Conservation (phyloP, 2,888 invertebrate species). For the Brenthis ino region DNA sequence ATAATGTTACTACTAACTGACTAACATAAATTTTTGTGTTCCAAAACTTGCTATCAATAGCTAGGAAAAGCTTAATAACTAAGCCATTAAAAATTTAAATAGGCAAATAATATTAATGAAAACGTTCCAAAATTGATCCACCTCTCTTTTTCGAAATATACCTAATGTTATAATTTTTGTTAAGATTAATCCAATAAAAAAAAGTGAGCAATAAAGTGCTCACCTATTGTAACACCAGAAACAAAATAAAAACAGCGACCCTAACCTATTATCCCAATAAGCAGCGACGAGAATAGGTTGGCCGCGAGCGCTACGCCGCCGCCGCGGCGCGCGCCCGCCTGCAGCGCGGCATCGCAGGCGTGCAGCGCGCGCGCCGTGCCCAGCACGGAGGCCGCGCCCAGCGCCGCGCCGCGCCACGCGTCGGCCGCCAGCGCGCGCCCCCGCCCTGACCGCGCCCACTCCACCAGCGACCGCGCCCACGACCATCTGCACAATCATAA, state of each 20-base stretch:
- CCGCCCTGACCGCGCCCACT: conserved; percentile 69
- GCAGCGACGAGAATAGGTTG: conserved; percentile 72
- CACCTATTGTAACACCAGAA: too few species aligned
- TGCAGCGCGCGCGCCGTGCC: conserved; percentile 76
- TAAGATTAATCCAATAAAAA: too few species aligned
- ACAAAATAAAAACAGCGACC: conserved; percentile 6
- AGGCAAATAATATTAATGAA: too few species aligned
- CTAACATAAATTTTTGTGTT: too few species aligned
- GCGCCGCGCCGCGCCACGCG: conserved; percentile 68
- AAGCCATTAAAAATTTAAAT: too few species aligned
- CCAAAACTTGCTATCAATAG: too few species aligned
- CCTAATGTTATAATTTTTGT: too few species aligned
- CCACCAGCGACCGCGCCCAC: conserved; percentile 65
- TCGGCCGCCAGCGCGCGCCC: conserved; percentile 72
- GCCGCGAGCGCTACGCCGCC: conserved; percentile 70
- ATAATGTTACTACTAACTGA: too few species aligned
- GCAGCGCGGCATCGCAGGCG: conserved; percentile 74
- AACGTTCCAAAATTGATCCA: too few species aligned
- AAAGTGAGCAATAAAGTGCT: too few species aligned
- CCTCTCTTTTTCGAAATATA: too few species aligned
- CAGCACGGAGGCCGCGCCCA: conserved; percentile 68
- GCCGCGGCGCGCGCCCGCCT: conserved; percentile 67
- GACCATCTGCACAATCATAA: conserved; percentile 60
- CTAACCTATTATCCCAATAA: conserved; percentile 71
- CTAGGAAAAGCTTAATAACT: too few species aligned